These are phyloP conservation scores for Monochamus saltuarius DNA, from an alignment of 1,140 invertebrate species.

Conservation along the genomic window DNA sequence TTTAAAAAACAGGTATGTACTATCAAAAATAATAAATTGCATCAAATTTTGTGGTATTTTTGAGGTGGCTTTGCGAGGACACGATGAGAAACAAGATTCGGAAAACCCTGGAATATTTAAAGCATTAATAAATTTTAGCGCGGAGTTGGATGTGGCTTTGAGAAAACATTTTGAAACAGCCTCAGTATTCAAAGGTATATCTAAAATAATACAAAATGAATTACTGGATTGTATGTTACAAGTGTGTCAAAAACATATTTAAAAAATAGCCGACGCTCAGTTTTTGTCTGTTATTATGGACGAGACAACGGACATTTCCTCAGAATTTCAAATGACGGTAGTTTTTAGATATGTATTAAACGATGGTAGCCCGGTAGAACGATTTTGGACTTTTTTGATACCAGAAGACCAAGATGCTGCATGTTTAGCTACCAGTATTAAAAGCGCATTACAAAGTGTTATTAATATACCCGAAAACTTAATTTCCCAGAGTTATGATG, in stretches of 20 bases:
- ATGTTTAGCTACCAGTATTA: slow-evolving; percentile 29
- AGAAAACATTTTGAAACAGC: slow-evolving; percentile 38
- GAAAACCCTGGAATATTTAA: slow-evolving; percentile 31
- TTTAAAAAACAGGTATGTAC: slow-evolving; percentile 44
- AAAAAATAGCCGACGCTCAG: slow-evolving; percentile 29
- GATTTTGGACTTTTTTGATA: slow-evolving; percentile 39
- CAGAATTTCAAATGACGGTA: slow-evolving; percentile 43
- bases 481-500: slow-evolving; percentile 47
- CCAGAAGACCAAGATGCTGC: slow-evolving; percentile 28
- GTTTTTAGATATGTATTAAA: slow-evolving; percentile 41
- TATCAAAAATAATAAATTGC: no score
- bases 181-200: slow-evolving; percentile 43
- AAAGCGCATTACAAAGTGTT: slow-evolving; percentile 36
- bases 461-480: slow-evolving; percentile 40
- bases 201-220: slow-evolving; percentile 44
- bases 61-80: slow-evolving; percentile 37
- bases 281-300: slow-evolving; percentile 42
- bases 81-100: slow-evolving; percentile 38
- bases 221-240: slow-evolving; percentile 49
- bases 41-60: slow-evolving; percentile 45
- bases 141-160: slow-evolving; percentile 35
- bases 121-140: slow-evolving; percentile 34
- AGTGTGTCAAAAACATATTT: slow-evolving; percentile 39
- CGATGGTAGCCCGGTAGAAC: slow-evolving; percentile 34
- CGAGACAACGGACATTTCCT: no score